phyloP scores from a whole-genome alignment of 2,113 vertebrate species.

The Bubalus kerabau region DNA sequence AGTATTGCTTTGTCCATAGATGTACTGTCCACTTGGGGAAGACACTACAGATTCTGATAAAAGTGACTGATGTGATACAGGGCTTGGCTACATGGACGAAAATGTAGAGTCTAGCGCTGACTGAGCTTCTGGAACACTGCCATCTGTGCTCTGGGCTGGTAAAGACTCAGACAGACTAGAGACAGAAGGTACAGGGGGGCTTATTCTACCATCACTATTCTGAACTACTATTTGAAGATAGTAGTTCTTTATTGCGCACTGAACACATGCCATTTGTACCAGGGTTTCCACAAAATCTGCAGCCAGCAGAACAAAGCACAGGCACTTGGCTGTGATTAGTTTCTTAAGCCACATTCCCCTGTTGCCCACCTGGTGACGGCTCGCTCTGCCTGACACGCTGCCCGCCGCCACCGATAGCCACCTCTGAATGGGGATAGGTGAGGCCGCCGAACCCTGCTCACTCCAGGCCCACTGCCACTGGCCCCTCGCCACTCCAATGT shows the following conservation, averaged over 20 bases:
- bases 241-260: conserved; percentile 89
- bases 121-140: conserved; percentile 71
- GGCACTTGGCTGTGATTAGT: conserved; percentile 91
- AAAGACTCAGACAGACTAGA: conserved; percentile 84
- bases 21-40: conserved; percentile 81
- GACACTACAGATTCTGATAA: conserved; percentile 82
- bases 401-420: conserved; percentile 41
- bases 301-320: conserved; percentile 90
- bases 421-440: conserved; percentile 54
- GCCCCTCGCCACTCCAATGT: background rate
- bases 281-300: conserved; percentile 91
- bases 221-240: conserved; percentile 83
- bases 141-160: conserved; percentile 81
- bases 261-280: conserved; percentile 91
- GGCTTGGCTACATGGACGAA: conserved; percentile 79
- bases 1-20: conserved; percentile 80
- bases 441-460: conserved; percentile 42
- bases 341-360: conserved; percentile 90
- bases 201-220: conserved; percentile 87
- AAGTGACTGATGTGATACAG: conserved; percentile 83
- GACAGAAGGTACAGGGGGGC: conserved; percentile 83
- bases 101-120: conserved; percentile 76
- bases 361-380: conserved; percentile 74
- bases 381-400: conserved; percentile 11
- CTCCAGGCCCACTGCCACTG: conserved; percentile 39